Base-by-base conservation (phyloP, 2,113 vertebrate genomes). In the Cichladusa arquata region DNA sequence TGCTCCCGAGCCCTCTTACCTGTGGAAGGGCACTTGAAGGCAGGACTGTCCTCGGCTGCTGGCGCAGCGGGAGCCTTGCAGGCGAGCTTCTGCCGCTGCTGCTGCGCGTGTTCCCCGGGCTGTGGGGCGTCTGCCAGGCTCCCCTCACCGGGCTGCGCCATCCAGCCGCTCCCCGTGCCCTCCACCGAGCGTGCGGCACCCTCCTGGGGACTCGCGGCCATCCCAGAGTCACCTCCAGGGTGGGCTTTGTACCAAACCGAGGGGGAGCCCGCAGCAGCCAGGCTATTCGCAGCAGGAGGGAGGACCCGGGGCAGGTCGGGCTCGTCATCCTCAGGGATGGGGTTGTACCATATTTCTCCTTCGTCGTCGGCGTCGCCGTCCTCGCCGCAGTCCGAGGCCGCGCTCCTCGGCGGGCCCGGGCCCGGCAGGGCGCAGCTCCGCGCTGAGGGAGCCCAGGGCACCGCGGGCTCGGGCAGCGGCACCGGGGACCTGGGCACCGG, bases 311-410 rank as follows among this genome's bases (percentile, higher is more conserved):
- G 94, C 57, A 74, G 14, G 36, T 96, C 94, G 1, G 92, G 94
- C 14, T 99, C 99, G 6, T 99, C 99, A 17, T 99, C 99, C 96
- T 99, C 99, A 6, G 99, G 99, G 96, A 99, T 99, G 0, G 99
- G 99, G 89, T 99, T 99, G 98, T 99, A 99, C 99, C 99, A 99
- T 97, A 99, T 99, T 96, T 99, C 99, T 61, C 99, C 99, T 97
- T 99, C 99, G 61, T 99, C 99, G 6, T 99, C 99, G 0, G 99
- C 99, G 5, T 99, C 99, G 3, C 99, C 99, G 57, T 99, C 99
- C 94, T 99, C 99, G 2, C 98, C 93, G 3, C 98, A 98, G 83
- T 99, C 98, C 48, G 96, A 23, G 69, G 94, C 80, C 33, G 96
- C 16, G 20, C 95, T 93, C 50, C 90, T 92, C 8, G 65, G 91